Evolutionary conservation across 2,113 vertebrate species (phyloP).

Genomic region (Panthera uncia): DNA sequence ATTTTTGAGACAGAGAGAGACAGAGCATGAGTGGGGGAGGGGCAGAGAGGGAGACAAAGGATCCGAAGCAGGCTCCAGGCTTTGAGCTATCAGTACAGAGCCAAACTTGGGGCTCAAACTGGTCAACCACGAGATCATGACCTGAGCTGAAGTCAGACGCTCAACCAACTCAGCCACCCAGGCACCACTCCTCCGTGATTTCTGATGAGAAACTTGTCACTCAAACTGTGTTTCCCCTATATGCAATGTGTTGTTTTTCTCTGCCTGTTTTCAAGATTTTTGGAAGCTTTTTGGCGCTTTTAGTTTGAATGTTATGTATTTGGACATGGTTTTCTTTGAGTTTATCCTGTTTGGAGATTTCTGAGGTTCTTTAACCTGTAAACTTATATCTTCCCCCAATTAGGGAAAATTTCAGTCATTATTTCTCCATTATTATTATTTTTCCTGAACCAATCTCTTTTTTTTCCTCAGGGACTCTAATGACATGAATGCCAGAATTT

Average conservation of each 20-base stretch:
- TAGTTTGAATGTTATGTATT: neutral
- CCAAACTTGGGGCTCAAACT: too few species aligned
- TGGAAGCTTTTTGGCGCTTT: neutral
- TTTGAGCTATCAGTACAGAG: too few species aligned
- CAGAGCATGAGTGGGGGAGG: too few species aligned
- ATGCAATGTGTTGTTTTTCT: neutral
- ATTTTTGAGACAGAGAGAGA: too few species aligned
- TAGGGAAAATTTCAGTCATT: neutral
- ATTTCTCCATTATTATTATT: neutral
- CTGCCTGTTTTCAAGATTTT: neutral
- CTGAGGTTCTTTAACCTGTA: neutral
- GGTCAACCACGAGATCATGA: too few species aligned
- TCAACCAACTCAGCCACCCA: too few species aligned
- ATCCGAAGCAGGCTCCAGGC: too few species aligned
- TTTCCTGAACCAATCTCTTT: neutral
- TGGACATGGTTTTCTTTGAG: neutral
- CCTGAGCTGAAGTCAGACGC: too few species aligned
- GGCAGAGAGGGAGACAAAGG: too few species aligned
- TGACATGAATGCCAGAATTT: neutral
- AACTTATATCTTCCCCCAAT: neutral
- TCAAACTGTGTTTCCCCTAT: neutral
- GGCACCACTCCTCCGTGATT: too few species aligned
- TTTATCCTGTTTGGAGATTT: neutral
- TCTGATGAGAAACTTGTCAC: too few species aligned
- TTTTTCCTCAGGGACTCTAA: neutral